Percentiles rank a stretch among this genome's conserved stretches.
These are phyloP conservation scores for Macrosoma leucophasiata DNA, from an alignment of 2,888 invertebrate genomes.

Conservation along the genomic window DNA sequence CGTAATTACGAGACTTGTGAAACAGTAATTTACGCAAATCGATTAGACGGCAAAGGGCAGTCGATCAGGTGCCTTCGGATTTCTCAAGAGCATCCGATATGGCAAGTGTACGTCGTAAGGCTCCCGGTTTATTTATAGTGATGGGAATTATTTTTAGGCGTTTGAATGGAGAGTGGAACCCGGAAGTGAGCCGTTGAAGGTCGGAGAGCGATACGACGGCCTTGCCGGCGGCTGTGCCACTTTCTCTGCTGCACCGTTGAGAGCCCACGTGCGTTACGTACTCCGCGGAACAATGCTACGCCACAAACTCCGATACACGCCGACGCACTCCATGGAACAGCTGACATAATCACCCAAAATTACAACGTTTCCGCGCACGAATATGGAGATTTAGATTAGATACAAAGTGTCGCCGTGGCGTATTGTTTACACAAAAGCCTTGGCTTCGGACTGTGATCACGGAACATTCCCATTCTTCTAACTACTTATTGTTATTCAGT, in stretches of 20 bases:
- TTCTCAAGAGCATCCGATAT: constrained; percentile 32
- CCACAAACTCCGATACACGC: constrained; percentile 41
- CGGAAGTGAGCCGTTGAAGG: constrained; percentile 60
- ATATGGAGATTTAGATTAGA: constrained; percentile 42
- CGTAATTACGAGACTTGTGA: too few species aligned
- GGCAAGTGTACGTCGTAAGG: too few species aligned
- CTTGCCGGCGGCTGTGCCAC: constrained; percentile 69
- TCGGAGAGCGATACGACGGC: constrained; percentile 58
- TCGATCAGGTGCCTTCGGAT: constrained; percentile 32
- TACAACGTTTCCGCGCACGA: constrained; percentile 47
- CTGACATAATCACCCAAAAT: constrained; percentile 65
- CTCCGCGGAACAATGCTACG: constrained; percentile 49
- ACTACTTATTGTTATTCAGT: constrained; percentile 40
- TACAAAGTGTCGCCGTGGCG: constrained; percentile 44
- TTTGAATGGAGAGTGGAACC: constrained; percentile 37
- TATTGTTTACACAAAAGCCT: constrained; percentile 59
- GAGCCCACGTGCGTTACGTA: constrained; percentile 60
- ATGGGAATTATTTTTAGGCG: constrained; percentile 23
- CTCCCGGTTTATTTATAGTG: constrained; percentile 19
- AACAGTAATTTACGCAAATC: constrained; percentile 14
- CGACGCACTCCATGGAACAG: constrained; percentile 53
- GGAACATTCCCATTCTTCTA: constrained; percentile 42
- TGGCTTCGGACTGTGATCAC: constrained; percentile 52
- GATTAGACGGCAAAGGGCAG: constrained; percentile 33
- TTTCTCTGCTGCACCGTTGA: constrained; percentile 54